These are phyloP conservation scores for Austrofundulus limnaeus DNA, from an alignment of 2,113 vertebrate species.

Conservation along the genomic window DNA sequence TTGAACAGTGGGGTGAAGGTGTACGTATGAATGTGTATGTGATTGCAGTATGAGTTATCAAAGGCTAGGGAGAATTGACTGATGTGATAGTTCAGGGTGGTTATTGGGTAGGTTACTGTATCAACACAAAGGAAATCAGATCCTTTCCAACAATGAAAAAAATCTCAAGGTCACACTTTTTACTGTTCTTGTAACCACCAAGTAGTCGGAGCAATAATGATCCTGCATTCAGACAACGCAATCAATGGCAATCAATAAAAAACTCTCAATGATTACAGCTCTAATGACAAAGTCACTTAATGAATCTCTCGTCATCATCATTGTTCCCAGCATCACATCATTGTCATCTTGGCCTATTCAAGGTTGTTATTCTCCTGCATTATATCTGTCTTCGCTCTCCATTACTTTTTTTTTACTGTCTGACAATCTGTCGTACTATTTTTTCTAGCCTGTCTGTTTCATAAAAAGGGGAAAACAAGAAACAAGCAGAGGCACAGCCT, in stretches of 20 bases:
- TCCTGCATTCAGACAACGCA: constrained; percentile 5
- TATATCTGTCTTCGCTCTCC: constrained; percentile 25
- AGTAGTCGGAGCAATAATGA: neutral
- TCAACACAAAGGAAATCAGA: constrained; percentile 60
- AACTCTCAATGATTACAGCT: neutral
- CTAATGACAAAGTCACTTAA: constrained; percentile 15
- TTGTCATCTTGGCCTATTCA: constrained; percentile 13
- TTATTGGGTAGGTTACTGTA: constrained; percentile 62
- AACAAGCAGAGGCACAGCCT: constrained; percentile 45
- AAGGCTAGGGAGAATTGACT: constrained; percentile 74
- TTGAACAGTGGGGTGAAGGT: constrained; percentile 71
- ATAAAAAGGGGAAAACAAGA: constrained; percentile 37
- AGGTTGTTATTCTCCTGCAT: constrained; percentile 1
- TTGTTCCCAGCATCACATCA: constrained; percentile 13
- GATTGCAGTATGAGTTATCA: constrained; percentile 76
- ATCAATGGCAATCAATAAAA: constrained; percentile 15
- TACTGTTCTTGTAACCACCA: constrained; percentile 9
- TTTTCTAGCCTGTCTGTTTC: constrained; percentile 53
- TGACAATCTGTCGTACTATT: constrained; percentile 24
- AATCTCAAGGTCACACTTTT: constrained; percentile 59
- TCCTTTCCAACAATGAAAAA: constrained; percentile 30
- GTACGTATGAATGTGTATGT: constrained; percentile 70
- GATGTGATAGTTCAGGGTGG: constrained; percentile 58
- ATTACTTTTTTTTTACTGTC: constrained; percentile 35
- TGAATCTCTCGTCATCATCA: constrained; percentile 10